phyloP scores from a whole-genome alignment of 2,888 invertebrate species.

The Leptinotarsa peninsularis region DNA sequence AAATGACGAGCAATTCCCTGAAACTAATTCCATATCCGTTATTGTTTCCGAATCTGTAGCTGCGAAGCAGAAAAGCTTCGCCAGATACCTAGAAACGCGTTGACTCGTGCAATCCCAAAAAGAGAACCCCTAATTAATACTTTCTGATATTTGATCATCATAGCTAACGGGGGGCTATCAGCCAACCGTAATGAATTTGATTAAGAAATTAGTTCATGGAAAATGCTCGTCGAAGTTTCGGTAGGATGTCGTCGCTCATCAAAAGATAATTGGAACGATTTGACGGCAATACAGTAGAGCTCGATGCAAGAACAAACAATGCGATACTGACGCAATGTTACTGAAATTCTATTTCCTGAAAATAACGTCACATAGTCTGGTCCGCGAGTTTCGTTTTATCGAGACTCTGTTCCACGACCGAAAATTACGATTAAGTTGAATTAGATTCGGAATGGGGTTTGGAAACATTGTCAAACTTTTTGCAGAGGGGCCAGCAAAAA shows the following conservation, averaged over 20 bases:
- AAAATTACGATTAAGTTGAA: too few relatives aligned
- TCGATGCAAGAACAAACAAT: conserved; percentile 9
- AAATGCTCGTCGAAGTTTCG: not conserved
- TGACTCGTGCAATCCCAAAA: not conserved
- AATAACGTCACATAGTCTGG: not conserved
- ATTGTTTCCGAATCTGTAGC: not conserved
- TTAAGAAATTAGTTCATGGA: conserved; percentile 16
- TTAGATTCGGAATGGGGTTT: too few relatives aligned
- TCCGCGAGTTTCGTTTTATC: too few relatives aligned
- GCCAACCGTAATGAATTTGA: conserved; percentile 12
- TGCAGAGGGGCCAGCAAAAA: too few relatives aligned
- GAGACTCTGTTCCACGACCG: too few relatives aligned
- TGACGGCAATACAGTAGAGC: conserved; percentile 1
- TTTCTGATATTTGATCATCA: conserved; percentile 3
- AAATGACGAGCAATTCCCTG: not conserved
- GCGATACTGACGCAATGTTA: not conserved
- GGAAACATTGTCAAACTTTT: too few relatives aligned
- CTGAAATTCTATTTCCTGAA: conserved; percentile 11
- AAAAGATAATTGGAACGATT: conserved; percentile 20
- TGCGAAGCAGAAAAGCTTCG: not conserved
- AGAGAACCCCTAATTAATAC: conserved; percentile 13
- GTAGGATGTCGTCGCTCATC: conserved; percentile 11
- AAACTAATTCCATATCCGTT: not conserved
- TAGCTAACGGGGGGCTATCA: conserved; percentile 6
- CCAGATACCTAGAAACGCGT: conserved; percentile 1